These are phyloP conservation scores for Drosophila anomalata DNA, from an alignment of 2,888 invertebrate genomes.

Conservation along the genomic window DNA sequence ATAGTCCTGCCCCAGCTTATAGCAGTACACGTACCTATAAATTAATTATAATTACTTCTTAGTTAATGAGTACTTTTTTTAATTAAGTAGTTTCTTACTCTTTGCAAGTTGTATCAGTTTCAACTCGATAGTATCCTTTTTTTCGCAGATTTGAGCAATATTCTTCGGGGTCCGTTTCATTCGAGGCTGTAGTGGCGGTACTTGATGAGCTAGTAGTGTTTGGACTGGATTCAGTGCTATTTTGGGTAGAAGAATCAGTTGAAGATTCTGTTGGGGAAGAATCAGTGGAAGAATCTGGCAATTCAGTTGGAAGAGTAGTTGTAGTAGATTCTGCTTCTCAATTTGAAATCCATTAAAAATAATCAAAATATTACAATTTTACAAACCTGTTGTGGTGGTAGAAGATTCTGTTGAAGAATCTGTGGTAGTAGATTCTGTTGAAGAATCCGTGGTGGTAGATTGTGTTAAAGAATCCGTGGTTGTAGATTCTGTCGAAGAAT, in stretches of 20 bases:
- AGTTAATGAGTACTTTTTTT: background rate
- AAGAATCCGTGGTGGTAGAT: conserved; percentile 9
- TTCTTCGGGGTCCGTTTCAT: conserved; percentile 22
- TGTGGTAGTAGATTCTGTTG: conserved; percentile 8
- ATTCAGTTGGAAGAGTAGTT: background rate
- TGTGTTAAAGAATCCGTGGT: conserved; percentile 8
- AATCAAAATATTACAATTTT: background rate
- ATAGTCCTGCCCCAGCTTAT: conserved; percentile 46
- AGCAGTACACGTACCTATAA: conserved; percentile 57
- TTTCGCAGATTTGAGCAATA: conserved; percentile 43
- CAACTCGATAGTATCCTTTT: conserved; percentile 55
- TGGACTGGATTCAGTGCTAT: background rate
- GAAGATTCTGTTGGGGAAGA: background rate
- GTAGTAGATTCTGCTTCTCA: conserved; percentile 2
- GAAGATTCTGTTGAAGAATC: conserved; percentile 17
- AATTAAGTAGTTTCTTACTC: conserved; percentile 41
- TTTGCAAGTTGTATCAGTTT: conserved; percentile 61
- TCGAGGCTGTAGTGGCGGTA: conserved; percentile 18
- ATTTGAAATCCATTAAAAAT: background rate
- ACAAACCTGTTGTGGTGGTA: background rate
- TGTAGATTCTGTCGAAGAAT: background rate
- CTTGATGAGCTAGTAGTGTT: background rate
- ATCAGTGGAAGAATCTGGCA: background rate
- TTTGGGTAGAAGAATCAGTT: conserved; percentile 7
- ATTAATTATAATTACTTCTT: background rate